phyloP scores from a whole-genome alignment of 1,140 invertebrate genomes.

The Neoseiulus cucumeris region DNA sequence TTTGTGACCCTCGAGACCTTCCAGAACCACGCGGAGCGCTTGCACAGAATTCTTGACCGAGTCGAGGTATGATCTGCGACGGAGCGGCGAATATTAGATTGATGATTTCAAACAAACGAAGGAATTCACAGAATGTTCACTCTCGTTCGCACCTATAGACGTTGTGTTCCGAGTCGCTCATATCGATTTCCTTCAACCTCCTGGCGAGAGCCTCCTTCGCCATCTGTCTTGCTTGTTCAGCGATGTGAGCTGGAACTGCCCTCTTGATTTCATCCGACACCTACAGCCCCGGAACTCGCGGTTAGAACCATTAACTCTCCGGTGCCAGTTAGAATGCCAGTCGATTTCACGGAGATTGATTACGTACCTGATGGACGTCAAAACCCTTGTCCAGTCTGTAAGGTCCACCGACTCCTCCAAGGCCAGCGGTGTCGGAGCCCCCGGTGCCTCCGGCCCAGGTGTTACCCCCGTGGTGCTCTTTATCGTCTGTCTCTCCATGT shows the following conservation, averaged over 20 bases:
- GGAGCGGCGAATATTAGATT: background rate
- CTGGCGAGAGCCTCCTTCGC: constrained; percentile 63
- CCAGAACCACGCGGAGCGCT: constrained; percentile 37
- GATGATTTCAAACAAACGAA: constrained; percentile 7
- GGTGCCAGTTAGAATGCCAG: background rate
- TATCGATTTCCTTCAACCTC: constrained; percentile 66
- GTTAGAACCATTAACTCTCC: background rate
- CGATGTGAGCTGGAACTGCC: constrained; percentile 32
- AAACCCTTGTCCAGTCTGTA: constrained; percentile 80
- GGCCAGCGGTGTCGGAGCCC: constrained; percentile 66
- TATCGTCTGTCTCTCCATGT: constrained; percentile 72
- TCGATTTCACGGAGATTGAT: no score
- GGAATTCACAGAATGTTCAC: constrained; percentile 31
- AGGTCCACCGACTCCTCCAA: constrained; percentile 76
- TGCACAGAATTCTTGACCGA: constrained; percentile 29
- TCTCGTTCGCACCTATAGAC: constrained; percentile 45
- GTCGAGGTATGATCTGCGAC: background rate
- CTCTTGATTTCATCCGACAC: constrained; percentile 15
- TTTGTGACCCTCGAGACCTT: constrained; percentile 58
- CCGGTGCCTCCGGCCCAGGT: constrained; percentile 81
- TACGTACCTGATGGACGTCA: constrained; percentile 58
- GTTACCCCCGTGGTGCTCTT: constrained; percentile 82
- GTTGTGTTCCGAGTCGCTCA: constrained; percentile 79
- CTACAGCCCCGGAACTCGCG: background rate
- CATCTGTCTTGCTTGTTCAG: constrained; percentile 75